Base-by-base conservation (phyloP, 2,113 vertebrate species). In the Eolophus roseicapilla region DNA sequence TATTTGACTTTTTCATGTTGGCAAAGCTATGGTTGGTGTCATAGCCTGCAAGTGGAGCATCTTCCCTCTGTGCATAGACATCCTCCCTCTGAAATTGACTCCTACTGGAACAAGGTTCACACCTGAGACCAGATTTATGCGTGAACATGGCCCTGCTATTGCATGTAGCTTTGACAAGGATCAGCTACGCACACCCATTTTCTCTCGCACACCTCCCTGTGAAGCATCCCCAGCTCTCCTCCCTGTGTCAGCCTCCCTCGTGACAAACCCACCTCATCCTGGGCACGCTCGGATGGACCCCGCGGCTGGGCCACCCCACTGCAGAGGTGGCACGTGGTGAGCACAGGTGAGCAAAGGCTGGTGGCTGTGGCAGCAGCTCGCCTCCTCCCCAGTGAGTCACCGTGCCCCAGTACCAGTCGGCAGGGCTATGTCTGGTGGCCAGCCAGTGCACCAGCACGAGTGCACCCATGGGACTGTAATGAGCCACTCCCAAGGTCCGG, bases 371-470 rank as follows among this genome's bases (percentile, higher is more conserved):
- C 3, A 3, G 92, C 92, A 60, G 62, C 64, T 88, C 4, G 0
- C 21, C 93, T 90, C 79, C 90, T 83, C 90, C 88, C 90, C 9
- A 1, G 39, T 95, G 93, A 96, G 92, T 96, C 95, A 97, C 79
- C 0, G 0, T 24, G 76, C 69, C 93, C 93, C 88, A 92, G 92
- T 83, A 96, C 90, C 93, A 64, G 90, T 50, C 43, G 3, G 28
- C 13, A 13, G 35, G 43, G 79, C 71, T 83, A n/a, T 53, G 82
- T 62, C 87, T 95, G 88, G 41, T 64, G 69, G 35, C 91, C 83
- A 78, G 73, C 60, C 89, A 35, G 33, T 37, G n/a, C 53, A 70
- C 59, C 50, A 92, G 79, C 76, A 55, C 2, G 5, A 41, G 28
- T 46, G 70, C 3, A 1, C 49, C 59, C 64, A 29, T 27, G 70